Evolutionary conservation across 2,797 vertebrate genomes (phyloP).

Genomic region (Myioborus miniatus): DNA sequence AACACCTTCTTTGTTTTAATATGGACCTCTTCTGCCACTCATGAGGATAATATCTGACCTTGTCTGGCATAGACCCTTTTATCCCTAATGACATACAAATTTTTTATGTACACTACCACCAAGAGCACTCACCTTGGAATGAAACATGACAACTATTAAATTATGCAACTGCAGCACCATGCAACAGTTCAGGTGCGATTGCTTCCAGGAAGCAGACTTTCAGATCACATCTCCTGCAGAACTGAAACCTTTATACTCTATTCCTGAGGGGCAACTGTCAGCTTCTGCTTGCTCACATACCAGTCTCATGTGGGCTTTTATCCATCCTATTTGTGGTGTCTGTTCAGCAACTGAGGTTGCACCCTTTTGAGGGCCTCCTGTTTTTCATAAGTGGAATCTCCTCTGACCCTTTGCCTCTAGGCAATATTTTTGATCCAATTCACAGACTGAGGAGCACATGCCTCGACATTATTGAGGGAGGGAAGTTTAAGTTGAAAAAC

Average conservation of each 20-base stretch:
- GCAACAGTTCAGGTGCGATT: constrained; percentile 38
- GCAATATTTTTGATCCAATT: constrained; percentile 56
- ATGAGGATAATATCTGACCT: constrained; percentile 31
- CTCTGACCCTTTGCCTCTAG: constrained; percentile 55
- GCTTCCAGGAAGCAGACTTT: constrained; percentile 55
- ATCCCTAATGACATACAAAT: constrained; percentile 54
- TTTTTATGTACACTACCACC: not conserved
- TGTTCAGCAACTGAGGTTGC: constrained; percentile 60
- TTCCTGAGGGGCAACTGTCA: constrained; percentile 58
- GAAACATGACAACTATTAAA: constrained; percentile 39
- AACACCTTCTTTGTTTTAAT: constrained; percentile 64
- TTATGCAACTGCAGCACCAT: constrained; percentile 47
- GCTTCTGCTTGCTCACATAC: constrained; percentile 59
- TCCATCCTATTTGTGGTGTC: constrained; percentile 53
- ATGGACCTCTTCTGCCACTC: constrained; percentile 3
- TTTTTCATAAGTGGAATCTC: constrained; percentile 57
- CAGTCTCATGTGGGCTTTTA: constrained; percentile 66
- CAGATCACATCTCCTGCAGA: constrained; percentile 52
- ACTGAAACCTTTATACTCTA: constrained; percentile 46
- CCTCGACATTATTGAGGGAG: constrained; percentile 30
- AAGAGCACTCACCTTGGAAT: constrained; percentile 35
- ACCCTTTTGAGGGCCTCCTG: constrained; percentile 51
- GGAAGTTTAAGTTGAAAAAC: constrained; percentile 56
- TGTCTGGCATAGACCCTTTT: constrained; percentile 36
- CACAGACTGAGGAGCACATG: constrained; percentile 28